Base-by-base conservation (phyloP, 2,797 vertebrate genomes). In the Sitta carolinensis region DNA sequence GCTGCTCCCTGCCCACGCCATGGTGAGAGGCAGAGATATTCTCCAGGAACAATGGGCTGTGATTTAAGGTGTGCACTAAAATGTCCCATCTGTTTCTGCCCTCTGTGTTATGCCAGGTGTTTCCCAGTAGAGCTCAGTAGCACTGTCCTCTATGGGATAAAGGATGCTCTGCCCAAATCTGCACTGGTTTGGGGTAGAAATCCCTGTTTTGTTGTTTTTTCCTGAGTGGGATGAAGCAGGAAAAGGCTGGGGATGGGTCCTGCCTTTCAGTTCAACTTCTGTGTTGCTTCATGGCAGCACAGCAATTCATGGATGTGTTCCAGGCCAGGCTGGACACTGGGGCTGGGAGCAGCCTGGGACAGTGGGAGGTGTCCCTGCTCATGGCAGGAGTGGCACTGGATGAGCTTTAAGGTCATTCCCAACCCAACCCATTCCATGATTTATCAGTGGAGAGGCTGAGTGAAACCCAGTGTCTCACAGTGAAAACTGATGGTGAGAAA, bases 271-370 rank as follows among this genome's bases (percentile, higher is more conserved):
- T 57, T 59, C 30, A 30, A 4, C 21, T 61, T 50, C 8, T 26
- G 19, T 64, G 26, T 18, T 38, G 32, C 20, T 70, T 82, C 1
- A 6, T 29, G 78, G 32, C 48, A 50, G 26, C 48, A 29, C 18
- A 47, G 6, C 15, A 36, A 2, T 48, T 89, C 32, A 6, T 43
- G 50, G 63, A 21, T 4, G 22, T 25, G 32, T 36, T 34, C 47
- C 32, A 61, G 54, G 52, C 29, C 20, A 30, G 34, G 40, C 0
- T 61, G 62, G 55, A 36, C 0, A 0, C 36, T 36, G 36, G 62
- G 48, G 34, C 42, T 81, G 47, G 47, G 62, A 66, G 48, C 30
- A 54, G 0, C 6, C 21, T 59, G 85, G 47, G 47, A 1, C 0
- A 5, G 15, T 81, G 69, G 61, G 4, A 67, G 54, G 18, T 47